phyloP scores from a whole-genome alignment of 1,140 invertebrate genomes.

The Drosophila mauritiana region DNA sequence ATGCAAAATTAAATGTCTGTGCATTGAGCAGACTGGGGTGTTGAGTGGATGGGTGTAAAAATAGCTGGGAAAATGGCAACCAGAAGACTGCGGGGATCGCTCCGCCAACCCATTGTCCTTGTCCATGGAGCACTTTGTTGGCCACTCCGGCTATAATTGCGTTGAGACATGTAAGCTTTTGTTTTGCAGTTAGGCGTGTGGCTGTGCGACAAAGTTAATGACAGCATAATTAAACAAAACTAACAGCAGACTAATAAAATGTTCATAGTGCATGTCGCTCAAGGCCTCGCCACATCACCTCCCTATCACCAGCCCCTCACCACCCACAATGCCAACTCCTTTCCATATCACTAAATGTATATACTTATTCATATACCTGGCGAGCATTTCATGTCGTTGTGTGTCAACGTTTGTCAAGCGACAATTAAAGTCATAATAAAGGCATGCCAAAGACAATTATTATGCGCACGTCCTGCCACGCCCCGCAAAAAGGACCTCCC shows the following conservation, averaged over 20 bases:
- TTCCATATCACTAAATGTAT: background rate
- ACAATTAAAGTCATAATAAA: conserved; percentile 75
- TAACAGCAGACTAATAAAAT: conserved; percentile 81
- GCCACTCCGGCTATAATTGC: conserved; percentile 65
- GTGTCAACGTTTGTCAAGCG: conserved; percentile 52
- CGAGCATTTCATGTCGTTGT: conserved; percentile 11
- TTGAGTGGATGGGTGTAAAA: background rate
- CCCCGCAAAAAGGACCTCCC: background rate
- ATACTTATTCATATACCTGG: background rate
- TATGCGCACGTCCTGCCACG: background rate
- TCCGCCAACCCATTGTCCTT: conserved; percentile 24
- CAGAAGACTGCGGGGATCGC: conserved; percentile 5
- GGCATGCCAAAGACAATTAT: conserved; percentile 61
- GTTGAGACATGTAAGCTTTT: conserved; percentile 79
- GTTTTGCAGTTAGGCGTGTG: conserved; percentile 42
- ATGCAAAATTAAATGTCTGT: conserved; percentile 80
- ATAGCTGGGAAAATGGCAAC: background rate
- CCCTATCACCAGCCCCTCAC: background rate
- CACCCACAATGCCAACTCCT: conserved; percentile 2
- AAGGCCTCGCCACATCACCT: conserved; percentile 32
- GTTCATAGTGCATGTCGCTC: conserved; percentile 61
- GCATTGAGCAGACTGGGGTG: conserved; percentile 2
- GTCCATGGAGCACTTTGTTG: conserved; percentile 41
- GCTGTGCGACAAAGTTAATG: conserved; percentile 76
- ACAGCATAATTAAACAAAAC: conserved; percentile 83